These are phyloP conservation scores for Drosophila jambulina DNA, from an alignment of 1,140 invertebrate genomes.

Conservation along the genomic window DNA sequence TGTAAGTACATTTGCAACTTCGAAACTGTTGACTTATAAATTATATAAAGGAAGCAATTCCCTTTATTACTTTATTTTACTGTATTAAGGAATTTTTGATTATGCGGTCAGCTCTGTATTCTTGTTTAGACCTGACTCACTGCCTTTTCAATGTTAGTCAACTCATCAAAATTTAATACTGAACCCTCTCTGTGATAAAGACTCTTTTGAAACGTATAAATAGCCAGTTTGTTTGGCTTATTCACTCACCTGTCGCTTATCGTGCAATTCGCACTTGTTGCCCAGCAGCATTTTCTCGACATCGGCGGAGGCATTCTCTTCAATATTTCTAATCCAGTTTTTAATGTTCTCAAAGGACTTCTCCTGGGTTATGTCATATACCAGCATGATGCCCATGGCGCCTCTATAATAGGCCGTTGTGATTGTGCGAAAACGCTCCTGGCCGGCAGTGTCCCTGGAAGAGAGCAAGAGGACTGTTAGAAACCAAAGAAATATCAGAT, in stretches of 20 bases:
- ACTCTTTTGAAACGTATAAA: not conserved
- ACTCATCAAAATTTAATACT: not conserved
- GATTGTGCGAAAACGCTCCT: conserved; percentile 98
- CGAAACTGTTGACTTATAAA: not conserved
- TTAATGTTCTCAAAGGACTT: conserved; percentile 99
- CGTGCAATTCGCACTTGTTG: conserved; percentile 97
- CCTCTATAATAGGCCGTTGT: conserved; percentile 99
- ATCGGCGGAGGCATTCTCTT: conserved; percentile 97
- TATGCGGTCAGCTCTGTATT: not conserved
- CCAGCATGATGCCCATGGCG: conserved; percentile 99
- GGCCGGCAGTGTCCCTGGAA: conserved; percentile 96
- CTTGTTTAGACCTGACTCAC: not conserved
- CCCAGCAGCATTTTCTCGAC: conserved; percentile 98
- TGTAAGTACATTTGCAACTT: not conserved
- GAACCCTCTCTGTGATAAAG: conserved; percentile 13
- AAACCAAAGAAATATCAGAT: conserved; percentile 2
- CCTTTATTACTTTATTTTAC: not conserved
- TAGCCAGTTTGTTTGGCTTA: not conserved
- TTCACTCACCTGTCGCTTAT: conserved; percentile 92
- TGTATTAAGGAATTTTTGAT: not conserved
- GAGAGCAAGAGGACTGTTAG: conserved; percentile 9
- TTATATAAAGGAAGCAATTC: not conserved
- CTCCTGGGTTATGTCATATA: conserved; percentile 99
- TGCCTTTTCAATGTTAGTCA: not conserved
- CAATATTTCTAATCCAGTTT: conserved; percentile 99